A percentile compares a stretch with the other conserved stretches of the same genome.
phyloP scores from a whole-genome alignment of 1,140 invertebrate species.

The Drosophila parvula region DNA sequence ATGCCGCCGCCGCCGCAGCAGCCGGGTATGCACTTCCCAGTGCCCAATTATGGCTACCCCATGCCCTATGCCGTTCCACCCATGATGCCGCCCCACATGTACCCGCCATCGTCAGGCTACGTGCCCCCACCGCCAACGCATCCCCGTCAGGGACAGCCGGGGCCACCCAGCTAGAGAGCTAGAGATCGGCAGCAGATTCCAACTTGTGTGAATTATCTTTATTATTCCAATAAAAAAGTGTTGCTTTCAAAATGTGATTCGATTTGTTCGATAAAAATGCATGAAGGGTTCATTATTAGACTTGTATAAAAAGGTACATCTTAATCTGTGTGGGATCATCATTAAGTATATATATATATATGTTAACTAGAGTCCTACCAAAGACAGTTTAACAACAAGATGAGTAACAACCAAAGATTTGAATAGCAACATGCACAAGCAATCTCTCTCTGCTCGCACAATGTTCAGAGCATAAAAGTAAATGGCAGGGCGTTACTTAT shows the following conservation, averaged over 20 bases:
- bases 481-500: too few species aligned
- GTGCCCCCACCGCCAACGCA: constrained; percentile 24
- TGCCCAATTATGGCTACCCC: constrained; percentile 62
- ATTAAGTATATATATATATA: constrained; percentile 53
- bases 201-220: constrained; percentile 33
- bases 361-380: constrained; percentile 33
- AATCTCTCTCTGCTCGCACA: too few species aligned
- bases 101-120: constrained; percentile 24
- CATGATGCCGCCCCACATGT: constrained; percentile 53
- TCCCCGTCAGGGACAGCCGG: constrained; percentile 25
- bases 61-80: constrained; percentile 50
- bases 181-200: constrained; percentile 2
- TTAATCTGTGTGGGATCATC: constrained; percentile 73
- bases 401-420: too few species aligned
- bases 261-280: constrained; percentile 60
- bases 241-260: constrained; percentile 48
- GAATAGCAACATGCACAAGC: too few species aligned
- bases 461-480: too few species aligned
- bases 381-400: too few species aligned
- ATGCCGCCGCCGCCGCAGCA: constrained; percentile 52
- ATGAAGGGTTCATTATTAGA: constrained; percentile 35
- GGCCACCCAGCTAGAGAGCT: constrained; percentile 9
- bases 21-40: constrained; percentile 53
- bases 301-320: constrained; percentile 80
- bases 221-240: constrained; percentile 72